Evolutionary conservation across 2,113 vertebrate species (phyloP).

Genomic region (Vulpes vulpes): DNA sequence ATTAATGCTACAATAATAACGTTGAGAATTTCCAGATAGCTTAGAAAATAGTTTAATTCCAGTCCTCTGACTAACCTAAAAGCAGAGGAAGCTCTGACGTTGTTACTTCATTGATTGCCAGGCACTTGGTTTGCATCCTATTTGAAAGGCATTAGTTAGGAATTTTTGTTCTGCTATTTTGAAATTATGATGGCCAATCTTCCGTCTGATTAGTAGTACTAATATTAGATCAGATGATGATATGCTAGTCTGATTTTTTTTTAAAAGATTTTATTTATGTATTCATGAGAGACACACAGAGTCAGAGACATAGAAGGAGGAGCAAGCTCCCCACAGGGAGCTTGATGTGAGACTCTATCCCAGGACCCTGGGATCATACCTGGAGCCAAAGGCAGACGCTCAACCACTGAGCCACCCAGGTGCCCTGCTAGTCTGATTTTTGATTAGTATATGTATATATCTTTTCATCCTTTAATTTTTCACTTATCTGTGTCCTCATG

Average conservation of each 20-base stretch:
- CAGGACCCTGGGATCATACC: neutral
- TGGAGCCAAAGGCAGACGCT: neutral
- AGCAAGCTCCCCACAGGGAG: neutral
- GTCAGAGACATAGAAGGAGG: neutral
- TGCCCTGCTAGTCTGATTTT: neutral
- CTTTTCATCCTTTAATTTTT: neutral
- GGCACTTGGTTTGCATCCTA: neutral
- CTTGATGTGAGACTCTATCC: neutral
- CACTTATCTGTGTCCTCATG: neutral
- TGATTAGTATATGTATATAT: neutral
- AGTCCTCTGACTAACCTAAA: neutral
- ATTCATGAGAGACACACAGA: too few species aligned
- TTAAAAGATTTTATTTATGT: neutral
- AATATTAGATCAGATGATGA: neutral
- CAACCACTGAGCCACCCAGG: neutral
- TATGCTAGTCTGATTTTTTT: neutral
- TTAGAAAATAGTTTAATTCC: neutral
- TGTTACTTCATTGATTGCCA: neutral
- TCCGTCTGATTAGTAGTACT: neutral
- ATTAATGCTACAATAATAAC: neutral
- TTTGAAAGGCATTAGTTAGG: neutral
- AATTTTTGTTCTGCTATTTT: neutral
- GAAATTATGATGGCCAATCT: neutral
- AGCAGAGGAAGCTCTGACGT: neutral
- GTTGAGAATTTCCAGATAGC: neutral